phyloP scores from a whole-genome alignment of 2,113 vertebrate species.

The Rhynchopsitta pachyrhyncha region DNA sequence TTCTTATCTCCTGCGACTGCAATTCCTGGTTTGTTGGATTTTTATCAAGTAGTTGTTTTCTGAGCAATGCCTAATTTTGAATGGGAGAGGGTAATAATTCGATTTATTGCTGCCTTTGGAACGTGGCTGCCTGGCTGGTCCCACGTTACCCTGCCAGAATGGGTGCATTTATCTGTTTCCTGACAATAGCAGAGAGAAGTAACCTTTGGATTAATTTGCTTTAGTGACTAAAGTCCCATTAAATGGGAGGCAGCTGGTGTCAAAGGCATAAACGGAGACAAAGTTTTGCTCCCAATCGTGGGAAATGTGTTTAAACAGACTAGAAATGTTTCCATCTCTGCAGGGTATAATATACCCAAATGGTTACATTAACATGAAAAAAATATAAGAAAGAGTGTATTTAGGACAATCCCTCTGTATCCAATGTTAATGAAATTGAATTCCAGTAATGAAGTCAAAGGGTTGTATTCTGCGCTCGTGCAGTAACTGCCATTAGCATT shows the following conservation, averaged over 20 bases:
- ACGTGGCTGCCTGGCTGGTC: constrained; percentile 12
- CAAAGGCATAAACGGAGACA: constrained; percentile 71
- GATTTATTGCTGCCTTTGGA: constrained; percentile 5
- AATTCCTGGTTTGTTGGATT: constrained; percentile 10
- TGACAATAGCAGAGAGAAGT: constrained; percentile 53
- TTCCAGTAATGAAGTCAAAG: constrained; percentile 72
- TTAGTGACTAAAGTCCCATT: constrained; percentile 62
- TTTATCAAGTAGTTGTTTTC: constrained; percentile 21
- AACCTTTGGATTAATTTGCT: constrained; percentile 74
- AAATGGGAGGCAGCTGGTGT: constrained; percentile 68
- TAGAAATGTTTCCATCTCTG: constrained; percentile 71
- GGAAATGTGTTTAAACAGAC: constrained; percentile 72
- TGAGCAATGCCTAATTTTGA: background rate
- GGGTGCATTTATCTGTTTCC: constrained; percentile 24
- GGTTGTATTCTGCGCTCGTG: constrained; percentile 35
- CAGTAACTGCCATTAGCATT: constrained; percentile 30
- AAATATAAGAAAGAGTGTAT: constrained; percentile 67
- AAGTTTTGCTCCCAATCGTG: constrained; percentile 67
- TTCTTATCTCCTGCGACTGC: background rate
- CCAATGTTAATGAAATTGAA: constrained; percentile 72
- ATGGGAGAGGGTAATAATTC: constrained; percentile 16
- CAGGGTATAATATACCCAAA: constrained; percentile 70
- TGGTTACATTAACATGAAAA: constrained; percentile 72
- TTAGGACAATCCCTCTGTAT: constrained; percentile 73
- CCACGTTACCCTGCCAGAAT: background rate